These are phyloP conservation scores for Pilophorus perplexus DNA, from an alignment of 2,888 invertebrate genomes.

Conservation along the genomic window DNA sequence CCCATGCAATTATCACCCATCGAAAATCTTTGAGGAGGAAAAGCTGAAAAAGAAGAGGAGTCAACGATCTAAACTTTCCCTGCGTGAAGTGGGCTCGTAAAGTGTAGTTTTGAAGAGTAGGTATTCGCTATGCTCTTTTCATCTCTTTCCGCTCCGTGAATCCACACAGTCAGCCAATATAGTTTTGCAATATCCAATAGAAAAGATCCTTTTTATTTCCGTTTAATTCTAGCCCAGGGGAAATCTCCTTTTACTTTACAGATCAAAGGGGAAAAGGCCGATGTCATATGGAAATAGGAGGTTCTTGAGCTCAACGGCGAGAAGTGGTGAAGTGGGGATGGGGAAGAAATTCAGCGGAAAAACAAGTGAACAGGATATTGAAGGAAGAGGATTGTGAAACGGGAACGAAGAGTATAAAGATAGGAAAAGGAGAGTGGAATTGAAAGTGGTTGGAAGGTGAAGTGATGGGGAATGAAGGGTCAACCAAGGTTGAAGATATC, in stretches of 20 bases:
- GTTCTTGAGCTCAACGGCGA: constrained; percentile 2
- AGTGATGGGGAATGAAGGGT: constrained; percentile 13
- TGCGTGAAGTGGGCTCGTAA: too few species aligned
- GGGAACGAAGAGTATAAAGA: constrained; percentile 34
- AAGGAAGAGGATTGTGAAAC: constrained; percentile 32
- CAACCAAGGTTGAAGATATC: constrained; percentile 35
- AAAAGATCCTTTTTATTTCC: constrained; percentile 39
- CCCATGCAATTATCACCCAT: too few species aligned
- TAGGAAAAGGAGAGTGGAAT: constrained; percentile 29
- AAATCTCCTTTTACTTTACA: constrained; percentile 36
- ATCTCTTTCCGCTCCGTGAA: not conserved
- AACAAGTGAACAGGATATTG: constrained; percentile 39
- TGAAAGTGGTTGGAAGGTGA: constrained; percentile 32
- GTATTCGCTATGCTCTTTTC: not conserved
- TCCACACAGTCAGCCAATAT: constrained; percentile 9
- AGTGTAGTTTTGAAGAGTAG: too few species aligned
- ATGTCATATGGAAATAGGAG: constrained; percentile 38
- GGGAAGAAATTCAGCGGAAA: constrained; percentile 37
- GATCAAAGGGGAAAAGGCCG: constrained; percentile 37
- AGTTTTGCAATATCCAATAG: constrained; percentile 39
- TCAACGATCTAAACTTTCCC: too few species aligned
- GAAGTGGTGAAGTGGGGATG: not conserved
- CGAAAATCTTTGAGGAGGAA: too few species aligned
- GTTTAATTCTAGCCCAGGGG: constrained; percentile 40
- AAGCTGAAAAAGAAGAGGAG: too few species aligned